Evolutionary conservation across 2,113 vertebrate species (phyloP).

Genomic region (Conger conger): DNA sequence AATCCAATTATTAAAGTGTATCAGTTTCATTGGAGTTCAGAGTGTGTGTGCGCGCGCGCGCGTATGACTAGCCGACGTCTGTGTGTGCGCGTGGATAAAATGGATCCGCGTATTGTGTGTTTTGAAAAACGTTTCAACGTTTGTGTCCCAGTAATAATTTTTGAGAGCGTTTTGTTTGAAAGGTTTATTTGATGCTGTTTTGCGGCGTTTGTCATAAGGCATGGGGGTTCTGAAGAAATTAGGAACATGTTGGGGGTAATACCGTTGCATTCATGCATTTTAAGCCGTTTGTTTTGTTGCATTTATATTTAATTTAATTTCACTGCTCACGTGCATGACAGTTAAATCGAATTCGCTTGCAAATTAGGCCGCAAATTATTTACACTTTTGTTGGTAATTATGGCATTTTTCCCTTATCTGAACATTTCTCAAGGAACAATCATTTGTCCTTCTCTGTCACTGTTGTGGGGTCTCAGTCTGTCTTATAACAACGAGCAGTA

Average conservation of each 20-base stretch:
- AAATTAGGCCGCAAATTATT: constrained; percentile 65
- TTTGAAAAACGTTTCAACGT: constrained; percentile 79
- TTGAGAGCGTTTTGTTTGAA: constrained; percentile 18
- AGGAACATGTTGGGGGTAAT: constrained; percentile 45
- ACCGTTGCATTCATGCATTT: constrained; percentile 50
- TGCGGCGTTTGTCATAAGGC: constrained; percentile 37
- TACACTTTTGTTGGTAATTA: constrained; percentile 53
- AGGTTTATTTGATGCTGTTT: constrained; percentile 1
- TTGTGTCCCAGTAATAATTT: constrained; percentile 64
- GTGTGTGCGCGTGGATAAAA: constrained; percentile 79
- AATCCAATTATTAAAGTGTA: constrained; percentile 92
- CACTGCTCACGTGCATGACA: constrained; percentile 58
- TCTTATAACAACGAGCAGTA: too few relatives aligned
- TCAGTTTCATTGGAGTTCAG: constrained; percentile 85
- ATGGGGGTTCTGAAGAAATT: constrained; percentile 37
- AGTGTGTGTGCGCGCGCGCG: constrained; percentile 43
- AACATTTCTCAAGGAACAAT: neutral
- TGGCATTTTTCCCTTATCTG: constrained; percentile 37
- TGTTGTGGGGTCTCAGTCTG: constrained; percentile 51
- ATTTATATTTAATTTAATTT: constrained; percentile 44
- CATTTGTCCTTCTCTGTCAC: constrained; percentile 58
- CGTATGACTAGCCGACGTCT: neutral
- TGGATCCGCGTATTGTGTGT: constrained; percentile 79
- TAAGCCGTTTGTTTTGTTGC: constrained; percentile 23
- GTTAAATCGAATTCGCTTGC: constrained; percentile 60